Percentiles rank a stretch among this genome's conserved stretches.
These are phyloP conservation scores for Tipula helvola DNA, from an alignment of 2,888 invertebrate genomes.

Conservation along the genomic window DNA sequence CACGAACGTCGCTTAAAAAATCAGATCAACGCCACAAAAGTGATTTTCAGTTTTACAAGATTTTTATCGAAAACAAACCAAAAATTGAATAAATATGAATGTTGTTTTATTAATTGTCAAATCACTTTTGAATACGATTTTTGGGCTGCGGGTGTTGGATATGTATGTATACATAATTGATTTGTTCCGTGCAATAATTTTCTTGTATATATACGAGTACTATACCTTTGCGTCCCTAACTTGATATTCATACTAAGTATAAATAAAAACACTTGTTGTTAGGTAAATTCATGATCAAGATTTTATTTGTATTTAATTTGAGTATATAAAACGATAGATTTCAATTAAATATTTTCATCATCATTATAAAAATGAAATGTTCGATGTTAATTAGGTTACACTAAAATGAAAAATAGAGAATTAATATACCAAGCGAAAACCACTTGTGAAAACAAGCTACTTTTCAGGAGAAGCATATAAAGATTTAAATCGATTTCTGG, in stretches of 20 bases:
- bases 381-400: too few species aligned
- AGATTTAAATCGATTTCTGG: too few species aligned
- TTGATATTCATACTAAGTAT: neutral
- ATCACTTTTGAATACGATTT: neutral
- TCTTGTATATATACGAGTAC: neutral
- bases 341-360: neutral
- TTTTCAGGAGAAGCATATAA: too few species aligned
- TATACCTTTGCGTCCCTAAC: neutral
- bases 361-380: neutral
- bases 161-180: neutral
- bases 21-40: neutral
- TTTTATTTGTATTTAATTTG: neutral
- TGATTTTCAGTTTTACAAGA: neutral
- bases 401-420: too few species aligned
- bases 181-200: neutral
- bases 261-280: neutral
- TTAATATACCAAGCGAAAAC: too few species aligned
- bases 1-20: neutral
- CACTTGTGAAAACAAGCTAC: too few species aligned
- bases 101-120: neutral
- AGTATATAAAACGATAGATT: neutral
- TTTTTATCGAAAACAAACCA: neutral
- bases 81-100: neutral
- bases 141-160: neutral
- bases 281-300: neutral